Evolutionary conservation across 2,797 vertebrate genomes (phyloP).

Genomic region (Enteromius viviparus): DNA sequence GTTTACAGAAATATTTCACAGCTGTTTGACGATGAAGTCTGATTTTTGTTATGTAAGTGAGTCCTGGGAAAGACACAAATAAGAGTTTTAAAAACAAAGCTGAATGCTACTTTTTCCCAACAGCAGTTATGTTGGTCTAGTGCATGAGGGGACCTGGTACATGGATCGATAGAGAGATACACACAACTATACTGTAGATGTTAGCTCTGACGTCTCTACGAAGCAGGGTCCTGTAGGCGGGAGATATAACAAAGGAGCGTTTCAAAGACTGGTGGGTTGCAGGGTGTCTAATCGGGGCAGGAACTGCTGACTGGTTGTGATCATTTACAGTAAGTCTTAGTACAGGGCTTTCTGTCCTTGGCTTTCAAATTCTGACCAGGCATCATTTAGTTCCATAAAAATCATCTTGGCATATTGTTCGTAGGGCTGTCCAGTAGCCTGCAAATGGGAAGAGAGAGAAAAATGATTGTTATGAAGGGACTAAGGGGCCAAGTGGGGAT

Average conservation of each 20-base stretch:
- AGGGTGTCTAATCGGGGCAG: constrained; percentile 33
- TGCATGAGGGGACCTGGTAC: constrained; percentile 45
- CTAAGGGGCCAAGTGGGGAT: too few species aligned
- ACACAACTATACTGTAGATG: constrained; percentile 61
- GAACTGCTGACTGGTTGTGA: constrained; percentile 59
- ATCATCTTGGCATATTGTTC: constrained; percentile 99
- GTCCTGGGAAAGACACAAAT: constrained; percentile 13
- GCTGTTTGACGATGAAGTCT: not conserved
- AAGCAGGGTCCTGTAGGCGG: constrained; percentile 68
- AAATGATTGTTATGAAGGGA: not conserved
- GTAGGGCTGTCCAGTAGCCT: constrained; percentile 98
- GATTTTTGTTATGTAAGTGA: not conserved
- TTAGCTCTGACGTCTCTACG: constrained; percentile 56
- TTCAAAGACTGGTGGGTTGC: constrained; percentile 65
- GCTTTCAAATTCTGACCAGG: constrained; percentile 99
- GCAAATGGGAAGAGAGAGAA: constrained; percentile 25
- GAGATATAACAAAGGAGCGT: constrained; percentile 64
- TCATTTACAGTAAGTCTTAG: constrained; percentile 69
- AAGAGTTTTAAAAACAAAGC: constrained; percentile 13
- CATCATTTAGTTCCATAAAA: constrained; percentile 99
- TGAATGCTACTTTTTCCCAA: constrained; percentile 27
- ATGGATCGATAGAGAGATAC: constrained; percentile 62
- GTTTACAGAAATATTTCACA: constrained; percentile 18
- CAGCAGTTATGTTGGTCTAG: constrained; percentile 25
- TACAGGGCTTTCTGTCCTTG: constrained; percentile 99